Evolutionary conservation across 1,140 invertebrate species (phyloP).

Genomic region (Drosophila paulistorum): DNA sequence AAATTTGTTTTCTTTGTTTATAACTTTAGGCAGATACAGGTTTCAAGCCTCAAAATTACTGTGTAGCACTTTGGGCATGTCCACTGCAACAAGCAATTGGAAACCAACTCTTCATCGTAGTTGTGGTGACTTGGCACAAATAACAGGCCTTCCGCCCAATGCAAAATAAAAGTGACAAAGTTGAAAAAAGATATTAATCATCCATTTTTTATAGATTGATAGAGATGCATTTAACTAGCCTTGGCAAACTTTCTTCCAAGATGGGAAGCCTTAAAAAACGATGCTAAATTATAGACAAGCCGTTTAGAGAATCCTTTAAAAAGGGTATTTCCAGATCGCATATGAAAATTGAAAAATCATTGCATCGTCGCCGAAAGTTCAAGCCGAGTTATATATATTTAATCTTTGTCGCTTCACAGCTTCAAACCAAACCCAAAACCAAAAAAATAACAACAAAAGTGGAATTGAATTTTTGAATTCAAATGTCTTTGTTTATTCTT

Average conservation of each 20-base stretch:
- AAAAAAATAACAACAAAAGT: constrained; percentile 41
- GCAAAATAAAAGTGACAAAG: too few relatives aligned
- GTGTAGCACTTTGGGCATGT: constrained; percentile 20
- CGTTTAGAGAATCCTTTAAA: not conserved
- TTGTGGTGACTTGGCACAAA: not conserved
- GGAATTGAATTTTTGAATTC: constrained; percentile 73
- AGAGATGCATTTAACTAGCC: too few relatives aligned
- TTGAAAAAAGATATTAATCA: too few relatives aligned
- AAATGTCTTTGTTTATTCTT: constrained; percentile 53
- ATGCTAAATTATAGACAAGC: too few relatives aligned
- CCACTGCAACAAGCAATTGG: not conserved
- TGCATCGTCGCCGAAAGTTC: constrained; percentile 10
- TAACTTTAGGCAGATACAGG: constrained; percentile 79
- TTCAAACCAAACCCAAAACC: constrained; percentile 20
- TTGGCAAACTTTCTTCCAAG: too few relatives aligned
- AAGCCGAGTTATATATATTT: constrained; percentile 58
- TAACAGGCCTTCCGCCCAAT: not conserved
- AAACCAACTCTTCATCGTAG: not conserved
- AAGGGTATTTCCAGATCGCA: constrained; percentile 39
- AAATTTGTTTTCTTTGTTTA: constrained; percentile 82
- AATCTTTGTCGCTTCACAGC: constrained; percentile 75
- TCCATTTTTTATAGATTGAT: too few relatives aligned
- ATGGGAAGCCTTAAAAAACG: too few relatives aligned
- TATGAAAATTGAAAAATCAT: constrained; percentile 24
- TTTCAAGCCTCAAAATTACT: constrained; percentile 42